phyloP scores from a whole-genome alignment of 92 coral and sea anemone genomes.

The Hydrozoanthus gracilis region DNA sequence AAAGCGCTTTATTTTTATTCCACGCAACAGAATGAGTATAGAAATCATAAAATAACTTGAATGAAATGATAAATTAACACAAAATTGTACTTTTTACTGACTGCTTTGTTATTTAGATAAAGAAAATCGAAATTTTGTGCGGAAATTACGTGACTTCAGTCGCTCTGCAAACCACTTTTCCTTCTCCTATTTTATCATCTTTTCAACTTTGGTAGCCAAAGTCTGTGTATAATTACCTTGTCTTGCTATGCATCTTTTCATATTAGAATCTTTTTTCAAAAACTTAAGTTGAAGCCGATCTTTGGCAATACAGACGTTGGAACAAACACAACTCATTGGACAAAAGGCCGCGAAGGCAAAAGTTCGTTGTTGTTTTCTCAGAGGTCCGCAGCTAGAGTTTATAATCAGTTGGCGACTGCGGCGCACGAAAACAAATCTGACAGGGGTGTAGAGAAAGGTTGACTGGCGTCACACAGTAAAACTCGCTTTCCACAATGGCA shows the following conservation, averaged over 20 bases:
- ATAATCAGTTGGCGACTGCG: slow-evolving; percentile 41
- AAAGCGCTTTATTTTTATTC: slow-evolving; percentile 35
- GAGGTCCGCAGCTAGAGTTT: slow-evolving; percentile 75
- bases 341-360: not conserved
- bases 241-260: not conserved
- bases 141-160: slow-evolving; percentile 19
- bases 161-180: not conserved
- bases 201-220: not conserved
- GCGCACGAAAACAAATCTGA: not conserved
- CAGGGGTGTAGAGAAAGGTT: slow-evolving; percentile 20
- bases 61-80: slow-evolving; percentile 46
- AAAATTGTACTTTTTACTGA: not conserved
- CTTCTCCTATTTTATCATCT: not conserved
- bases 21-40: too few species aligned
- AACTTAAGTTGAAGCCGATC: slow-evolving; percentile 2
- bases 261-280: not conserved
- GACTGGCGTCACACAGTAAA: not conserved
- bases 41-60: not conserved
- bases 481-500: slow-evolving; percentile 24
- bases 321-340: slow-evolving; percentile 59
- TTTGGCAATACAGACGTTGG: slow-evolving; percentile 28
- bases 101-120: not conserved
- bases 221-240: slow-evolving; percentile 9
- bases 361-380: slow-evolving; percentile 64
- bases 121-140: slow-evolving; percentile 18